Percentiles rank a stretch among this genome's conserved stretches.
Evolutionary conservation across 2,888 invertebrate species (phyloP).

Genomic region (Tetheella fluctuosa): DNA sequence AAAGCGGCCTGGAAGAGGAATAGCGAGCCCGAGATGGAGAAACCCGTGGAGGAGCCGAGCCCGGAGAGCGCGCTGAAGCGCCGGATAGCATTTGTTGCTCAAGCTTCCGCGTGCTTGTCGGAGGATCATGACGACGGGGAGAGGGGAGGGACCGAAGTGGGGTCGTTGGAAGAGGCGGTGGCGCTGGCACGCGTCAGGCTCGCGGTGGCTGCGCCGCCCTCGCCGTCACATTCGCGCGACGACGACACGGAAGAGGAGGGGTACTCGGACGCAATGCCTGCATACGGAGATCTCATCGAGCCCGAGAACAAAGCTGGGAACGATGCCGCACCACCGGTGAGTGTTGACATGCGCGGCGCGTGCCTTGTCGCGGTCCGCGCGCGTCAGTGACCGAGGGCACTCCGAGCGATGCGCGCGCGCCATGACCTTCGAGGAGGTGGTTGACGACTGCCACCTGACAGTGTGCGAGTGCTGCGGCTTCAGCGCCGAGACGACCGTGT

Average conservation of each 20-base stretch:
- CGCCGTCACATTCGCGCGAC: conserved; percentile 70
- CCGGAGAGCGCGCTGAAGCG: conserved; percentile 75
- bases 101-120: conserved; percentile 78
- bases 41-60: conserved; percentile 74
- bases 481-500: conserved; percentile 78
- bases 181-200: conserved; percentile 79
- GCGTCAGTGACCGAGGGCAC: conserved; percentile 63
- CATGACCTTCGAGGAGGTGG: conserved; percentile 81
- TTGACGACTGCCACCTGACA: conserved; percentile 76
- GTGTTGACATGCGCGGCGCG: conserved; percentile 44
- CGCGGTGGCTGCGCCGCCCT: conserved; percentile 61
- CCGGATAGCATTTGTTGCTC: conserved; percentile 82
- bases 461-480: conserved; percentile 84
- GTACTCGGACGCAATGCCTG: conserved; percentile 77
- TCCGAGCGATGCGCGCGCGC: conserved; percentile 80
- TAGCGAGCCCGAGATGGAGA: conserved; percentile 70
- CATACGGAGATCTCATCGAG: conserved; percentile 82
- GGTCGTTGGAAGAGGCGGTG: conserved; percentile 82
- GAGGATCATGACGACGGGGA: conserved; percentile 77
- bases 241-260: conserved; percentile 77
- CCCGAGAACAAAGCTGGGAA: conserved; percentile 61
- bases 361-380: conserved; percentile 35
- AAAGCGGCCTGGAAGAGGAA: conserved; percentile 81
- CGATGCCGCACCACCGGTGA: conserved; percentile 62
- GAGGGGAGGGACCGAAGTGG: conserved; percentile 70